Evolutionary conservation across 2,113 vertebrate genomes (phyloP), one percentile per base, ranked within the genome.

Genomic region (Circaetus cinerascens): DNA sequence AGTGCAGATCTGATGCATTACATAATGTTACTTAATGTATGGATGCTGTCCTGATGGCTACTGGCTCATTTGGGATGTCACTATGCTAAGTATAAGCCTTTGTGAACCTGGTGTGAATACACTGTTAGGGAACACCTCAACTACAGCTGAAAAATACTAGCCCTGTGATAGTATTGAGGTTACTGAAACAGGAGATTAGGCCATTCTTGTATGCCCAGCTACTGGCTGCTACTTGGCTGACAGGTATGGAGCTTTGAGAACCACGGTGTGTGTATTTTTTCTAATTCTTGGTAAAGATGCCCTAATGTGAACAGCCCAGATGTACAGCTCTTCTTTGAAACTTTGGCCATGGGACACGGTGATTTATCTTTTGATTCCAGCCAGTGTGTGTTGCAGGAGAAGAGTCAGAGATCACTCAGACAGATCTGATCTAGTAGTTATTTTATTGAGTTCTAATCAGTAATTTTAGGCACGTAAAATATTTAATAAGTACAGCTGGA

Each of bases 341-440:
- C 34, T 41, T 68, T 32, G 63, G 26, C 60, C 23, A 11, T 0
- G 1, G 29, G 11, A 21, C 8, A 34, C 0, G 0, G 29, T 41
- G 8, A 20, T 76, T 86, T 43, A 5, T 30, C 38, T 81, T 79
- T 81, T 55, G 5, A 36, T 80, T 90, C 40, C 14, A 55, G 23
- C 0, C 8, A 57, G 15, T 12, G 5, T 40, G 13, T 30, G 12
- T 77, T 13, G 1, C 17, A 50, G 29, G 15, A 81, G n/a, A 45
- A 66, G 45, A 60, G 38, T 29, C 11, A 59, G 66, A 74, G 60
- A 15, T 82, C 45, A 34, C 11, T 26, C 21, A 26, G 38, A 34
- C 9, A 43, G 38, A 36, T 67, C 19, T 67, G 38, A 43, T 34
- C 20, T 32, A 41, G 32, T 50, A 38, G 48, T 68, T 86, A 51